A percentile compares a stretch with the other conserved stretches of the same genome.
phyloP scores from a whole-genome alignment of 2,113 vertebrate species.

The Heterotis niloticus region DNA sequence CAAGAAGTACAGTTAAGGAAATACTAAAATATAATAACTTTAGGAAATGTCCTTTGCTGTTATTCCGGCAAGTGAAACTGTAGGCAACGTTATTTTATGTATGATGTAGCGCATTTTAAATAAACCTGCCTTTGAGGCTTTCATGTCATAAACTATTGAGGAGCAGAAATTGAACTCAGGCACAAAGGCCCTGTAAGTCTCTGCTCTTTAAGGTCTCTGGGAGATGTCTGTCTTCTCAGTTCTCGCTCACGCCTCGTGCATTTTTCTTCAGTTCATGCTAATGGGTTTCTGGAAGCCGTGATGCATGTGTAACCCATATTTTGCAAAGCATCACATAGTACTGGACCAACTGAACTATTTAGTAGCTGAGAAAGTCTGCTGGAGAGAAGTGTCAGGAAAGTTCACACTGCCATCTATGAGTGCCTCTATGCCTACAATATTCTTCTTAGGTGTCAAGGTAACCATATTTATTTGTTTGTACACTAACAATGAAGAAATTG shows the following conservation, averaged over 20 bases:
- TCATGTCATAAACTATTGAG: constrained; percentile 6
- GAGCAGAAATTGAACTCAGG: constrained; percentile 1
- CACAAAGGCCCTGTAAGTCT: background rate
- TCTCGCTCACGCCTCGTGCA: background rate
- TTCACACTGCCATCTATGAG: too few species aligned
- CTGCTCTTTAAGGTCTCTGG: background rate
- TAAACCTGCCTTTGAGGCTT: constrained; percentile 8
- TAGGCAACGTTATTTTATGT: too few species aligned
- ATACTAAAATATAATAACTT: too few species aligned
- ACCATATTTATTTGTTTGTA: background rate
- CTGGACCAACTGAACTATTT: background rate
- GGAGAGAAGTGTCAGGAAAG: background rate
- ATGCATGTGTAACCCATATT: background rate
- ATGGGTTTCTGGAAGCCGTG: background rate
- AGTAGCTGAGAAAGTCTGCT: background rate
- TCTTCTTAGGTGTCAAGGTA: too few species aligned
- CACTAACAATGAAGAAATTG: background rate
- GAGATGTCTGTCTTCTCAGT: constrained; percentile 8
- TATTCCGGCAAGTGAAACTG: too few species aligned
- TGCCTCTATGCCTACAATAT: too few species aligned
- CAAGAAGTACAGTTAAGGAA: too few species aligned
- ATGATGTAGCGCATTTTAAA: background rate
- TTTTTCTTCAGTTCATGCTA: constrained; percentile 7
- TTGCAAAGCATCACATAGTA: background rate
- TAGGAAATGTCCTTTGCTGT: too few species aligned